Percentiles rank a stretch among this genome's conserved stretches.
Conservation (phyloP, 2,113 vertebrate genomes). For the Gavia stellata region DNA sequence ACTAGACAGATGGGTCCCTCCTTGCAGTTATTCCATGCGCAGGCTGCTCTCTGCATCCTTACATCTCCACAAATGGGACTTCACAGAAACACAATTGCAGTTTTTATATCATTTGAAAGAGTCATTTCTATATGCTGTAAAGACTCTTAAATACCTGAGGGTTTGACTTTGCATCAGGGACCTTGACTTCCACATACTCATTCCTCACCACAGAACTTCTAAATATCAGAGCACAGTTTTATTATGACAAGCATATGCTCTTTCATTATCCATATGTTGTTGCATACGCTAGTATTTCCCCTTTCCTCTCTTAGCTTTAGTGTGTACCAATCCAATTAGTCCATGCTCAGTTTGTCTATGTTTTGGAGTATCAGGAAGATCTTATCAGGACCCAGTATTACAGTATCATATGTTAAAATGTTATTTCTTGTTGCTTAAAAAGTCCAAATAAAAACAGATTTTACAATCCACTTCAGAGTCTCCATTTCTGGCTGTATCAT, state of each 20-base stretch:
- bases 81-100: rapidly evolving
- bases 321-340: background rate
- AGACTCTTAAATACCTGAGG: background rate
- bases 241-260: background rate
- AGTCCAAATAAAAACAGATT: background rate
- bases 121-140: background rate
- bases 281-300: background rate
- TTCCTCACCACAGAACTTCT: background rate
- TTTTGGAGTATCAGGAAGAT: background rate
- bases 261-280: background rate
- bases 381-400: background rate
- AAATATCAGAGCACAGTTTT: background rate
- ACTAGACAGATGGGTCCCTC: background rate
- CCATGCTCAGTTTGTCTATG: background rate
- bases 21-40: background rate
- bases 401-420: background rate
- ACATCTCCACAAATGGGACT: background rate
- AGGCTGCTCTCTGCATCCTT: background rate
- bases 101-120: background rate
- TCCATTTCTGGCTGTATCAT: background rate
- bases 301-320: background rate
- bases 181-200: background rate
- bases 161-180: background rate
- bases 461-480: background rate
- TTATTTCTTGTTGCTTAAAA: background rate